Conservation (phyloP, 2,888 invertebrate genomes). For the Scaeva pyrastri region DNA sequence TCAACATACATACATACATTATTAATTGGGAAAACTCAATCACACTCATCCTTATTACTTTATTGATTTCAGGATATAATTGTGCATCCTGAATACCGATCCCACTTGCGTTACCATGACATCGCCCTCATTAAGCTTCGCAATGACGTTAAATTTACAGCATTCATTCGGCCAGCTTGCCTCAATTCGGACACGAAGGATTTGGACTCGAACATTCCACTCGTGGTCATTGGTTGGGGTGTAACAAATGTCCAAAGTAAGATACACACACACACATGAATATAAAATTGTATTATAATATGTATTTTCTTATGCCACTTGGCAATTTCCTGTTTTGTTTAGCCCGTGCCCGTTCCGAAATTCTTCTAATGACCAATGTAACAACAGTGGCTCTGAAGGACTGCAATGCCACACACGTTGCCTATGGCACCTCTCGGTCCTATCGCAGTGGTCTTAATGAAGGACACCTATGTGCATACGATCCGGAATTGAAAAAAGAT, state of each 20-base stretch:
- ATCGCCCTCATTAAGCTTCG: slow-evolving; percentile 79
- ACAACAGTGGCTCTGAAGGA: slow-evolving; percentile 61
- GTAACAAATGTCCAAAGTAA: slow-evolving; percentile 78
- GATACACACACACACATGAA: slow-evolving; percentile 35
- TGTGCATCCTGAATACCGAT: slow-evolving; percentile 79
- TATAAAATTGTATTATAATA: neutral
- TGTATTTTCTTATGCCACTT: neutral
- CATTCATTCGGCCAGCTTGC: slow-evolving; percentile 78
- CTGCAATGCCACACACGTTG: slow-evolving; percentile 73
- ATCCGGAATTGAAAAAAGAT: slow-evolving; percentile 72
- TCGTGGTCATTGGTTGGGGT: slow-evolving; percentile 81
- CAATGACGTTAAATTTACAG: slow-evolving; percentile 60
- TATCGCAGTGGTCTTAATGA: slow-evolving; percentile 59
- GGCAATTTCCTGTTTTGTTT: slow-evolving; percentile 19
- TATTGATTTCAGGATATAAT: slow-evolving; percentile 76
- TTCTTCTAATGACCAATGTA: slow-evolving; percentile 76
- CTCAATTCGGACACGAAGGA: slow-evolving; percentile 78
- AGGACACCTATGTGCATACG: slow-evolving; percentile 77
- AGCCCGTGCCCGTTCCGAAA: slow-evolving; percentile 67
- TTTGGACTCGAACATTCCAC: slow-evolving; percentile 73
- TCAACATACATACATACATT: too few relatives aligned
- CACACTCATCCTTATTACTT: neutral
- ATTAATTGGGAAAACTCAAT: neutral
- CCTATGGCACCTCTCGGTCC: slow-evolving; percentile 42
- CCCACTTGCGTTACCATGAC: slow-evolving; percentile 79